A percentile compares a stretch with the other conserved stretches of the same genome.
phyloP scores from a whole-genome alignment of 2,113 vertebrate genomes.

The Corvus moneduloides region DNA sequence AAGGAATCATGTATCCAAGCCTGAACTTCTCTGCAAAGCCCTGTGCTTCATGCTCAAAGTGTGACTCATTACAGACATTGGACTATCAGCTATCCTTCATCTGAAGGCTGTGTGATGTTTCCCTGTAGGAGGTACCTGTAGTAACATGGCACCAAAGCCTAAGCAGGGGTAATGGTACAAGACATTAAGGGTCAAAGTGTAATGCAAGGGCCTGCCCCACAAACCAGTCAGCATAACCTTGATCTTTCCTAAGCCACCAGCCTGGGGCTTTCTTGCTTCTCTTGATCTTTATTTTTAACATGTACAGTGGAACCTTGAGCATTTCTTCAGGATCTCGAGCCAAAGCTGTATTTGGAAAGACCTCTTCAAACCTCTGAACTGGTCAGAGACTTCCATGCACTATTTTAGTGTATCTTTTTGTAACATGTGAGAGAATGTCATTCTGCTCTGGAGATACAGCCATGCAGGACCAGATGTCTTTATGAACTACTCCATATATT shows the following conservation, averaged over 20 bases:
- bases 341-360: neutral
- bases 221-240: neutral
- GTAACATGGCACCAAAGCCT: neutral
- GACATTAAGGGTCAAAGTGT: neutral
- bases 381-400: neutral
- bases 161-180: neutral
- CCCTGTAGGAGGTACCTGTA: neutral
- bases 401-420: neutral
- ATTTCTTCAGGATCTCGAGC: neutral
- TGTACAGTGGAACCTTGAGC: neutral
- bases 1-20: fast-evolving
- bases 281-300: neutral
- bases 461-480: neutral
- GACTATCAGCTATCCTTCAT: neutral
- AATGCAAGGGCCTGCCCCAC: neutral
- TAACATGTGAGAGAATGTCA: neutral
- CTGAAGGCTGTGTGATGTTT: neutral
- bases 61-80: neutral
- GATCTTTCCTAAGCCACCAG: neutral
- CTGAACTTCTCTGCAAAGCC: neutral
- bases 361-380: neutral
- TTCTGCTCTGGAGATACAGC: neutral
- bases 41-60: neutral
- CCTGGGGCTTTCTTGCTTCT: neutral
- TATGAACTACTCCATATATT: neutral